phyloP scores from a whole-genome alignment of 2,113 vertebrate genomes.

The Ceuthmochares aereus region DNA sequence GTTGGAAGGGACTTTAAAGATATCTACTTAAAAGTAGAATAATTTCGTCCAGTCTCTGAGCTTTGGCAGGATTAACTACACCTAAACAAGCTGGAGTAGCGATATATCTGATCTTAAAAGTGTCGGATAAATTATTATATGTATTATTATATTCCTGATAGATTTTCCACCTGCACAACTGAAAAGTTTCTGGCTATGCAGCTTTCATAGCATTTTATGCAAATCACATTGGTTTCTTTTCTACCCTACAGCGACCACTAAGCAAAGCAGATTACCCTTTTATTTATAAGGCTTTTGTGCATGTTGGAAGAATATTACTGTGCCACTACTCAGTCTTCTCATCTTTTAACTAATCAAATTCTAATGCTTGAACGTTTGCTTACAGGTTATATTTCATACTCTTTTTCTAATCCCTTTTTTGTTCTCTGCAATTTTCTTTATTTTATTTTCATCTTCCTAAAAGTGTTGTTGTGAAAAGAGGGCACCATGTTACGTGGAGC shows the following conservation, averaged over 20 bases:
- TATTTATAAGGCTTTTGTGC: neutral
- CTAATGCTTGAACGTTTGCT: neutral
- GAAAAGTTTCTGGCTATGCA: neutral
- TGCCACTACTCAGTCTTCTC: neutral
- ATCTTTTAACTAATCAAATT: neutral
- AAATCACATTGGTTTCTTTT: neutral
- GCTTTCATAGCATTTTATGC: neutral
- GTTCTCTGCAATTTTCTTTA: neutral
- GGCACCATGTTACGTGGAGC: neutral
- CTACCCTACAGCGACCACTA: neutral
- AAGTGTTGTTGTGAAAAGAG: neutral
- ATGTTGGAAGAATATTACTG: neutral
- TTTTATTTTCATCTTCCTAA: neutral
- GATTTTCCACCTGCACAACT: neutral
- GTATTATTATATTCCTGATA: neutral
- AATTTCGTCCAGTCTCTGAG: neutral
- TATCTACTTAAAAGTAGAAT: neutral
- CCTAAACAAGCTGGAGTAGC: neutral
- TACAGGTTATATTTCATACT: neutral
- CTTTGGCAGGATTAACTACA: neutral
- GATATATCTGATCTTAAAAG: neutral
- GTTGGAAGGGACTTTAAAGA: too few relatives aligned
- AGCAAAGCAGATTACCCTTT: neutral
- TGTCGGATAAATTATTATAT: neutral
- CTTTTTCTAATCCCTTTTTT: neutral